These are phyloP conservation scores for Podocnemis expansa DNA, from an alignment of 2,113 vertebrate genomes.

Conservation along the genomic window DNA sequence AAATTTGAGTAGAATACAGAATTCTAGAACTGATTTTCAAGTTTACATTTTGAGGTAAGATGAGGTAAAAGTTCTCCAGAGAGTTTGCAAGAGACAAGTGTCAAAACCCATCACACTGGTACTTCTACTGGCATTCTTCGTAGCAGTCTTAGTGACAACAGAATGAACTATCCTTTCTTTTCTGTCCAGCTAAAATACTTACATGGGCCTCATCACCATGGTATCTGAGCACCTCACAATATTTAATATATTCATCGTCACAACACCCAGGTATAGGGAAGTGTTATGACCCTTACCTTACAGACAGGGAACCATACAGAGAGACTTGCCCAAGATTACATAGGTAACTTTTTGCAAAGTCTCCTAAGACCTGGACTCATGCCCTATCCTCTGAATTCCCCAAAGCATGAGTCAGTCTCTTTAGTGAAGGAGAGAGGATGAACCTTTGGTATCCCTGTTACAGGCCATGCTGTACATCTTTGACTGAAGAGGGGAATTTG, in stretches of 20 bases:
- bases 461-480: neutral
- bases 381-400: neutral
- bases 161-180: constrained; percentile 16
- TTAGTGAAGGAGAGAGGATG: neutral
- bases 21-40: neutral
- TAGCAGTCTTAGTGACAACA: neutral
- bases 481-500: neutral
- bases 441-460: neutral
- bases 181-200: neutral
- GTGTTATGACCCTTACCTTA: neutral
- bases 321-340: neutral
- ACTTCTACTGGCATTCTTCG: neutral
- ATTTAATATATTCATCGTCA: neutral
- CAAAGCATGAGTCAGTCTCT: neutral
- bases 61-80: neutral
- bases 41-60: neutral
- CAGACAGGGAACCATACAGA: neutral
- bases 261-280: neutral
- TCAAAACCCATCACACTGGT: neutral
- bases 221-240: neutral
- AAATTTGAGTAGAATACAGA: neutral
- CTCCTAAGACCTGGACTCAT: neutral
- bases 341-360: neutral
- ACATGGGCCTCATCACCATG: neutral
- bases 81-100: neutral